phyloP scores from a whole-genome alignment of 2,113 vertebrate genomes.

The Platysternon megacephalum region DNA sequence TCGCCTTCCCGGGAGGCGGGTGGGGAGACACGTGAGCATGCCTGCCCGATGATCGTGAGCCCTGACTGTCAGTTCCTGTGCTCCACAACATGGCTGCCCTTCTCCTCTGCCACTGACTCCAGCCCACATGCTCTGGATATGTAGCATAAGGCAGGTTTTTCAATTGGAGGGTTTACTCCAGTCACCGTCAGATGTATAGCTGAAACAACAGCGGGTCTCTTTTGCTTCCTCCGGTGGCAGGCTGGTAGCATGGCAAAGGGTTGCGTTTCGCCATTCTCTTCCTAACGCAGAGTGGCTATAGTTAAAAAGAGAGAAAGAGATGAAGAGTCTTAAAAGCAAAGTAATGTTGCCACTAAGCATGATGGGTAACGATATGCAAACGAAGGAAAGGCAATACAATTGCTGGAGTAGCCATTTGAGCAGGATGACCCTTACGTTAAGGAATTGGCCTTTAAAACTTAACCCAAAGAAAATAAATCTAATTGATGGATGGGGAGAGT shows the following conservation, averaged over 20 bases:
- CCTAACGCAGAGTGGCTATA: background rate
- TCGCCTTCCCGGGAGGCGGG: background rate
- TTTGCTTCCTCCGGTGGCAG: background rate
- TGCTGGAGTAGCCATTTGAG: background rate
- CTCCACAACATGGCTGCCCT: background rate
- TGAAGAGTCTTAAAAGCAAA: background rate
- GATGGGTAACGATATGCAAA: background rate
- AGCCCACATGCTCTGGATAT: background rate
- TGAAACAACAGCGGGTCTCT: background rate
- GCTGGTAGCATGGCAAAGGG: background rate
- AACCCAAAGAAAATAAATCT: slow-evolving; percentile 23
- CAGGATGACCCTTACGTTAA: background rate
- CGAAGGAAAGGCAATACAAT: background rate
- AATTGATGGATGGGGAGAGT: background rate
- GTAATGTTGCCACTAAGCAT: background rate
- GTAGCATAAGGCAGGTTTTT: background rate
- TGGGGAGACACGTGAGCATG: background rate
- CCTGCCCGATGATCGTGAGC: background rate
- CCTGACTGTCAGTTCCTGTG: rapidly evolving
- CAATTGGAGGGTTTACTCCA: background rate
- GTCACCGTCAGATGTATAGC: background rate
- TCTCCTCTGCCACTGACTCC: background rate
- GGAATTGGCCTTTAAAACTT: slow-evolving; percentile 18
- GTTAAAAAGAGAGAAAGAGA: background rate
- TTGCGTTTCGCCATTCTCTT: background rate